phyloP scores from a whole-genome alignment of 1,140 invertebrate species.

The Ceratitis capitata region DNA sequence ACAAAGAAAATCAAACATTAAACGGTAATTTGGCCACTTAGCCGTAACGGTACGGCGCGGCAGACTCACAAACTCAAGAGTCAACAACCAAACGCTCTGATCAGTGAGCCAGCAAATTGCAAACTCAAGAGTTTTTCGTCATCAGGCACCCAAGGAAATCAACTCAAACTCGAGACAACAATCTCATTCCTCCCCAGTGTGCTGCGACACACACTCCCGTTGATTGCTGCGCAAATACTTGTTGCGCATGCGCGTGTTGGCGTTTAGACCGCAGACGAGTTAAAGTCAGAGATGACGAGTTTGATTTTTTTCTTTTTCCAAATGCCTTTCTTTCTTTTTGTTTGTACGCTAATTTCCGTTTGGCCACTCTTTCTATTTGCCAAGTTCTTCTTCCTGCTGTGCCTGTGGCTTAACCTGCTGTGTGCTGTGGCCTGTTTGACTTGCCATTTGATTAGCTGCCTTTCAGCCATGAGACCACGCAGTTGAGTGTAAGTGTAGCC shows the following conservation, averaged over 20 bases:
- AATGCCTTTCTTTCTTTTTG: not conserved
- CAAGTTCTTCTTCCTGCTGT: not conserved
- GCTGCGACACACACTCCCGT: not conserved
- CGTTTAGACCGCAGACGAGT: conserved; percentile 9
- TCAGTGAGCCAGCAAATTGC: not conserved
- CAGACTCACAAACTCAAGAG: no score
- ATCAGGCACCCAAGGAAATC: conserved; percentile 10
- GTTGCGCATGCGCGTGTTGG: conserved; percentile 23
- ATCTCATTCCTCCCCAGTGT: not conserved
- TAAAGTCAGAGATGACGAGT: no score
- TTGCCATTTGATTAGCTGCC: not conserved
- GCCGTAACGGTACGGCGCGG: not conserved
- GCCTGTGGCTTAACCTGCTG: not conserved
- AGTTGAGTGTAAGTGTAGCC: not conserved
- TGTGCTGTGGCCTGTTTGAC: conserved; percentile 6
- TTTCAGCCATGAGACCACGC: not conserved
- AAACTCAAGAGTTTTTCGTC: not conserved
- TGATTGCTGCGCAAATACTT: conserved; percentile 6
- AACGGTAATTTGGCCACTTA: not conserved
- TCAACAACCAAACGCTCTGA: not conserved
- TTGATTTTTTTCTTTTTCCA: not conserved
- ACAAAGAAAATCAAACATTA: not conserved
- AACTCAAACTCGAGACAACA: not conserved
- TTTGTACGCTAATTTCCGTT: not conserved
- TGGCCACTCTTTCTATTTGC: not conserved